Evolutionary conservation across 1,140 invertebrate species (phyloP), one percentile per base, ranked within the genome.

Genomic region (Sesamia nonagrioides): DNA sequence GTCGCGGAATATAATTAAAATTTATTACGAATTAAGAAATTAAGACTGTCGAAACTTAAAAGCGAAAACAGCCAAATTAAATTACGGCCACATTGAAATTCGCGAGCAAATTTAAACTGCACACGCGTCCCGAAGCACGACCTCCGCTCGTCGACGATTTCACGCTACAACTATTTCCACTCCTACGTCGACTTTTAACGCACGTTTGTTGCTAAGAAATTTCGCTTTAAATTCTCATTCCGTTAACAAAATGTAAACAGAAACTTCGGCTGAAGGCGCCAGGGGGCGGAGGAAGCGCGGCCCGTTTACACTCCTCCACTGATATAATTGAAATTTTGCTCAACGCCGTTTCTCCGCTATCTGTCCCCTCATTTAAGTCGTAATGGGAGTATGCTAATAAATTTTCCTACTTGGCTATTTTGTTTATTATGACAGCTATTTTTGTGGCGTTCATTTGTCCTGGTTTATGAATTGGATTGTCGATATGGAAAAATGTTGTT

Each of bases 241-340:
- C 86, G 84, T 89, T 92, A 92, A 92, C 88, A 90, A 92, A 92
- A 92, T 92, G 87, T 91, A 92, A 92, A 92, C 88, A 92, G 84
- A 88, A 89, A 86, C 77, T 86, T 83, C 75, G 79, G 83, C 82
- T 82, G 54, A 74, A 82, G 85, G 84, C 82, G 78, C 77, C 54
- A 79, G 72, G 81, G 80, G 78, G 61, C 79, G 80, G 82, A 81
- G 82, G 84, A 84, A 87, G 60, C 81, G 71, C 81, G 84, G 61
- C 77, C 76, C 82, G 80, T 78, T 86, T 85, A 77, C 83, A 82
- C 80, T 85, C 78, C 68, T 83, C 78, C 88, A 79, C 80, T 84
- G 80, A 89, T 91, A 92, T 92, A 92, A 92, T 91, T 91, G 89
- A 90, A 92, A 92, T 90, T 92, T 90, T 86, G 88, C 88, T 87